Evolutionary conservation across 2,888 invertebrate genomes (phyloP), one percentile per base, ranked within the genome.

Genomic region (Leptinotarsa rubiginosa): DNA sequence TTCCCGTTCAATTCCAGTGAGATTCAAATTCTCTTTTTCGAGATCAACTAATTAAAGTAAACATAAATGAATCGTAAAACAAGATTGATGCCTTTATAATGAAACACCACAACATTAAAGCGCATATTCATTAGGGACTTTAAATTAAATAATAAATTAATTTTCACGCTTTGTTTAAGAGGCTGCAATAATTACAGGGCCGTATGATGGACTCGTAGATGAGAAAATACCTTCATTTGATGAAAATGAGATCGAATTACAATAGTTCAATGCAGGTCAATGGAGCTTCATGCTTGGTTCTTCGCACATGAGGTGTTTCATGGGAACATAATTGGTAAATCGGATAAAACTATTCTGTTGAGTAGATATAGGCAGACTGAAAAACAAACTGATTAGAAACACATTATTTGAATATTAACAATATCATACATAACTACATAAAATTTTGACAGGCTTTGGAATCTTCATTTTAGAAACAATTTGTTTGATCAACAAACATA

Each of bases 141-240:
- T 20, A 69, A 69, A 69, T 69, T 69, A 56, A 69, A 69, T 69
- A 69, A 52, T 47, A 69, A 69, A 69, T 69, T 69, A 41, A 69
- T 69, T 69, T 69, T 69, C 69, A 69, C 69, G 69, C 69, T 56
- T 69, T 69, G 59, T 69, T 69, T 56, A 31, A 69, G 56, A 56
- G 69, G 56, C 69, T 56, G 47, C 59, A 56, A 56, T 69, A 69
- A 69, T 69, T 56, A 69, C 56, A 69, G 69, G 56, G 56, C 69
- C 16, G 16, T 41, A 47, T 56, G 52, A 69, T 69, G 69, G 31
- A 59, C 56, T 20, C 47, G 56, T 18, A 54, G 68, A 68, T 68
- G 68, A 54, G 67, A 67, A 25, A 52, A 52, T 69, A 50, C 47
- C 47, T 69, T 47, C 56, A 41, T 56, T 69, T 47, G 54, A 41